phyloP scores from a whole-genome alignment of 1,140 invertebrate genomes.

The Harpegnathos saltator region DNA sequence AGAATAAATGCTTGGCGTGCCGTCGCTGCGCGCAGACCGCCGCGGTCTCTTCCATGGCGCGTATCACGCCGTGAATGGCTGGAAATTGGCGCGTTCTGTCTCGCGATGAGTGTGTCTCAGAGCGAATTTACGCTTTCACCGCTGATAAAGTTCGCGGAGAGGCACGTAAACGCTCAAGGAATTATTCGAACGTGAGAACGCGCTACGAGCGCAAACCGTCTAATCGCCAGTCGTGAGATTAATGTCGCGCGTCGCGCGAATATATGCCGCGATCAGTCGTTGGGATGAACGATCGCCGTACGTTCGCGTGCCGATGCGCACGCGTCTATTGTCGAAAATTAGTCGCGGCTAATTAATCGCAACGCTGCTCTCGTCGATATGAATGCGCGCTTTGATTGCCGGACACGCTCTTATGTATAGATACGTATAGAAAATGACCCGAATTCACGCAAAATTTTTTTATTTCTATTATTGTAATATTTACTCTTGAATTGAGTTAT shows the following conservation, averaged over 20 bases:
- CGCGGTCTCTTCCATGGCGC: conserved; percentile 24
- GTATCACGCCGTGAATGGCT: not conserved
- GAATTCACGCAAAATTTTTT: no score
- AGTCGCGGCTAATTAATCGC: no score
- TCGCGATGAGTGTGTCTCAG: conserved; percentile 6
- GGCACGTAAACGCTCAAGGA: not conserved
- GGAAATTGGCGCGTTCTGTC: conserved; percentile 39
- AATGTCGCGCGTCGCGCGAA: conserved; percentile 24
- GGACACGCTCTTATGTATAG: no score
- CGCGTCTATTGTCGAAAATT: conserved; percentile 40
- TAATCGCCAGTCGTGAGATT: conserved; percentile 20
- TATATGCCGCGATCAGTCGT: no score
- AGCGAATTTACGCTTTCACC: conserved; percentile 15
- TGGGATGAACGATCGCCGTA: conserved; percentile 29
- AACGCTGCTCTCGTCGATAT: no score
- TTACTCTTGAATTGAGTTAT: no score
- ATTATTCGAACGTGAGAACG: not conserved
- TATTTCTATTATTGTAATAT: no score
- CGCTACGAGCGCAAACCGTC: not conserved
- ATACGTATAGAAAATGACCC: no score
- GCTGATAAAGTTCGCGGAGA: not conserved
- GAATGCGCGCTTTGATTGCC: no score
- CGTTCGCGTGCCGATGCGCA: conserved; percentile 8
- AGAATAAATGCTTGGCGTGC: conserved; percentile 46
- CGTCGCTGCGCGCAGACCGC: conserved; percentile 14